These are phyloP conservation scores for Sturnira hondurensis DNA, from an alignment of 2,113 vertebrate genomes.

Conservation along the genomic window DNA sequence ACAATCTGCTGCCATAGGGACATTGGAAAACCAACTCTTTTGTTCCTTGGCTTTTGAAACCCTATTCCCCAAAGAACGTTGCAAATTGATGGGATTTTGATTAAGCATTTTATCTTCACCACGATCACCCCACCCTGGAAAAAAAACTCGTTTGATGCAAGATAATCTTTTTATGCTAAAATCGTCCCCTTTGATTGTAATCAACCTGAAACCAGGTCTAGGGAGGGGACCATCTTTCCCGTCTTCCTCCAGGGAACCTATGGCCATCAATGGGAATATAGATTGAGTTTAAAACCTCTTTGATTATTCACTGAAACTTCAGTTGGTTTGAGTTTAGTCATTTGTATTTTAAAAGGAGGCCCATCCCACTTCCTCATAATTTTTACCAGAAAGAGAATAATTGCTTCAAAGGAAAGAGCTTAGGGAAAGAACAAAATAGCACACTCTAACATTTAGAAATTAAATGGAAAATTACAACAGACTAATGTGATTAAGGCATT, in stretches of 20 bases:
- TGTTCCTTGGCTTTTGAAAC: slow-evolving; percentile 56
- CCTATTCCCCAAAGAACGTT: slow-evolving; percentile 36
- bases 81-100: slow-evolving; percentile 41
- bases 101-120: slow-evolving; percentile 23
- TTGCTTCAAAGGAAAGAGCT: slow-evolving; percentile 6
- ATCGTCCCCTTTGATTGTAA: not conserved
- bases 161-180: slow-evolving; percentile 27
- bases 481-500: not conserved
- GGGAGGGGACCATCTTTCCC: not conserved
- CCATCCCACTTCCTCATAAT: not conserved
- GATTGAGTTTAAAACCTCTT: slow-evolving; percentile 22
- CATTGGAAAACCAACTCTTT: slow-evolving; percentile 52
- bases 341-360: slow-evolving; percentile 11
- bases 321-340: slow-evolving; percentile 15
- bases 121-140: not conserved
- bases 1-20: slow-evolving; percentile 2
- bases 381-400: slow-evolving; percentile 18
- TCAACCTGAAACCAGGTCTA: slow-evolving; percentile 47
- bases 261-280: slow-evolving; percentile 2
- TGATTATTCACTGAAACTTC: slow-evolving; percentile 21
- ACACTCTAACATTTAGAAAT: not conserved
- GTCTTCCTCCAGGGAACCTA: not conserved
- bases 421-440: not conserved
- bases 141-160: not conserved
- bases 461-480: not conserved